phyloP scores from a whole-genome alignment of 2,888 invertebrate species.

The Lithodes maja region DNA sequence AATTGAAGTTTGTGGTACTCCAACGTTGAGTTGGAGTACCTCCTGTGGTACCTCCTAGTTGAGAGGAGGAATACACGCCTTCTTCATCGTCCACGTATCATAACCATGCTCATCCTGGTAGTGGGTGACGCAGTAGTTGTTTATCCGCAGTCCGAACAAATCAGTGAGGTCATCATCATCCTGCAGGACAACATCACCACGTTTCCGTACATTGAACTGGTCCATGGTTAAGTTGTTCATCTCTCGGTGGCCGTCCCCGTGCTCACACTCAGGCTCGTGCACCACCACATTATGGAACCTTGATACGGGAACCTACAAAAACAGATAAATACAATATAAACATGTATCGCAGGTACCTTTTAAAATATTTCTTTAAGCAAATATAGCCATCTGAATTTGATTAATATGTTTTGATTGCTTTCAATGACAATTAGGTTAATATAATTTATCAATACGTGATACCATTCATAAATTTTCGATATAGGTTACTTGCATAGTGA shows the following conservation, averaged over 20 bases:
- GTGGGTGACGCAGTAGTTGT: conserved; percentile 40
- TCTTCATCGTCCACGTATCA: conserved; percentile 44
- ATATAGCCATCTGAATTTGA: too few species aligned
- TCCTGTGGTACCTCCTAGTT: too few species aligned
- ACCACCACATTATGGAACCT: conserved; percentile 7
- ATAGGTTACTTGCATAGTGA: too few species aligned
- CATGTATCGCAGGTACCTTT: too few species aligned
- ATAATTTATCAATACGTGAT: too few species aligned
- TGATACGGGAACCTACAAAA: conserved; percentile 16
- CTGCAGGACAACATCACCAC: conserved; percentile 43
- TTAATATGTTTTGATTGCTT: too few species aligned
- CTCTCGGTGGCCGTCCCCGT: background rate
- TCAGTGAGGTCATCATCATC: background rate
- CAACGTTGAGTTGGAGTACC: too few species aligned
- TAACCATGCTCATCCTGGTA: background rate
- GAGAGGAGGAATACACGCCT: conserved; percentile 43
- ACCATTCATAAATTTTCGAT: too few species aligned
- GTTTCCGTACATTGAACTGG: conserved; percentile 24
- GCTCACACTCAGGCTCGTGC: conserved; percentile 30
- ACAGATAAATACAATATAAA: too few species aligned
- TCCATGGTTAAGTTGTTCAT: conserved; percentile 28
- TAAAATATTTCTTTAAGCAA: too few species aligned
- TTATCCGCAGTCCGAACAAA: conserved; percentile 30
- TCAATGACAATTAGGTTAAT: too few species aligned
- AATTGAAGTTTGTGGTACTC: too few species aligned